phyloP scores from a whole-genome alignment of 2,113 vertebrate species.

The Bombycilla garrulus region DNA sequence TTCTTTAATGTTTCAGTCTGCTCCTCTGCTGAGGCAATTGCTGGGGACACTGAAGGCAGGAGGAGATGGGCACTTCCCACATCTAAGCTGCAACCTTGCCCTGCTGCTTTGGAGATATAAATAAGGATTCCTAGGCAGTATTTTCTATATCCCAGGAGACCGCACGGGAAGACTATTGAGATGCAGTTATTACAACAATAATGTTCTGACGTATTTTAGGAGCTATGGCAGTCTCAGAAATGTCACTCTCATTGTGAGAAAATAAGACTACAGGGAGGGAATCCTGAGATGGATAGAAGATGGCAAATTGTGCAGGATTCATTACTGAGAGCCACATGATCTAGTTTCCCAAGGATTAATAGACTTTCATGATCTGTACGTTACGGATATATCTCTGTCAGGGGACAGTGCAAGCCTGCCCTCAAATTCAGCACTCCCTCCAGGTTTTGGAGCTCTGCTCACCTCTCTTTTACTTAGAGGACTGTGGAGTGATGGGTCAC shows the following conservation, averaged over 20 bases:
- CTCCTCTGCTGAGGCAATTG: background rate
- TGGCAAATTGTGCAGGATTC: background rate
- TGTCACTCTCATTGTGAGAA: background rate
- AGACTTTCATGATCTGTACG: background rate
- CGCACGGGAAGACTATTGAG: background rate
- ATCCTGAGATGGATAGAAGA: background rate
- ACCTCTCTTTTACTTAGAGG: background rate
- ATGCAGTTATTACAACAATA: conserved; percentile 11
- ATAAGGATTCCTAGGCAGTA: background rate
- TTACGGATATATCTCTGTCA: background rate
- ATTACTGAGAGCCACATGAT: background rate
- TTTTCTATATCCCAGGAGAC: background rate
- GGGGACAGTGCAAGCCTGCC: background rate
- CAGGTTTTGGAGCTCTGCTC: background rate
- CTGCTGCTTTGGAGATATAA: background rate
- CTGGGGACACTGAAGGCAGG: background rate
- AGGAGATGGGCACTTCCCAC: background rate
- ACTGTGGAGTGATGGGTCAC: fast-evolving
- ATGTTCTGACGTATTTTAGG: background rate
- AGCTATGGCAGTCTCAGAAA: background rate
- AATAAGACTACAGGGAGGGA: background rate
- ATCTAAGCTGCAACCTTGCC: background rate
- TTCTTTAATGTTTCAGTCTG: background rate
- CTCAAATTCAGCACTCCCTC: background rate
- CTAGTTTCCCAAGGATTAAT: background rate